phyloP scores from a whole-genome alignment of 2,888 invertebrate genomes.

The Archips xylosteana region DNA sequence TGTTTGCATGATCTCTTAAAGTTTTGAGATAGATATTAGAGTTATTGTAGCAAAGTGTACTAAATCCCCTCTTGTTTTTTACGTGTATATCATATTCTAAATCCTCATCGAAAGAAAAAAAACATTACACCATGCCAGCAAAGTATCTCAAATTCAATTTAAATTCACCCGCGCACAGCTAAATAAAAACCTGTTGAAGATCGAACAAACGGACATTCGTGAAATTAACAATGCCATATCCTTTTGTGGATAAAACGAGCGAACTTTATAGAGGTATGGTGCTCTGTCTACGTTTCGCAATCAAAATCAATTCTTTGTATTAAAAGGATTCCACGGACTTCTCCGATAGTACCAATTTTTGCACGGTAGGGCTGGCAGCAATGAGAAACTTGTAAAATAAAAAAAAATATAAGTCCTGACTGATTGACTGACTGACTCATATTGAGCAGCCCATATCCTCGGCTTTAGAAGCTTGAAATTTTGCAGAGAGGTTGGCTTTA shows the following conservation, averaged over 20 bases:
- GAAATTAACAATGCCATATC: constrained; percentile 42
- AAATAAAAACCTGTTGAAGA: constrained; percentile 31
- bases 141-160: constrained; percentile 21
- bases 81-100: not conserved
- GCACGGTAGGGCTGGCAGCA: constrained; percentile 52
- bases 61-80: too few species aligned
- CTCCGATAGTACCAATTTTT: constrained; percentile 59
- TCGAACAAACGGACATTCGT: constrained; percentile 28
- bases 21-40: too few species aligned
- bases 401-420: too few species aligned
- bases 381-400: not conserved
- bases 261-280: constrained; percentile 63
- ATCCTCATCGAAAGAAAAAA: not conserved
- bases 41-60: not conserved
- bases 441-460: too few species aligned
- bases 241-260: constrained; percentile 46
- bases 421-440: too few species aligned
- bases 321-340: constrained; percentile 61
- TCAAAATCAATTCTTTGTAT: constrained; percentile 68
- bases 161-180: constrained; percentile 3
- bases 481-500: too few species aligned
- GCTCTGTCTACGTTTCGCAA: constrained; percentile 62
- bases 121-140: not conserved
- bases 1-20: not conserved
- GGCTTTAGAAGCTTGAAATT: too few species aligned